Evolutionary conservation across 2,113 vertebrate species (phyloP).

Genomic region (Solenodon paradoxus): DNA sequence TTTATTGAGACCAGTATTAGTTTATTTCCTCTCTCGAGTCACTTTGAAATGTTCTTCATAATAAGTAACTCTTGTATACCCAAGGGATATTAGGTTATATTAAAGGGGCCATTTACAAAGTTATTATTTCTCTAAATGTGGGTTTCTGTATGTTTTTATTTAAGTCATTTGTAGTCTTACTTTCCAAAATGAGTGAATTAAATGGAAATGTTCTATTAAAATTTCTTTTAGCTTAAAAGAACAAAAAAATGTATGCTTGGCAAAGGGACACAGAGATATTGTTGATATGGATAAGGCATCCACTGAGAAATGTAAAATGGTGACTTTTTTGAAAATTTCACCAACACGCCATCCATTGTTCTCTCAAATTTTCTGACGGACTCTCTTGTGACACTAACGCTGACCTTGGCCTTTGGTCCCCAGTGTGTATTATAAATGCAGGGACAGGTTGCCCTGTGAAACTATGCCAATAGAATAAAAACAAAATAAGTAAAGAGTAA

Average conservation of each 20-base stretch:
- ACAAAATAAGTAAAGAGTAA: background rate
- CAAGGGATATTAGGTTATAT: slow-evolving; percentile 25
- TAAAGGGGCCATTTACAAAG: slow-evolving; percentile 28
- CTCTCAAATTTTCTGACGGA: background rate
- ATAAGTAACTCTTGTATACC: background rate
- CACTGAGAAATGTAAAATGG: background rate
- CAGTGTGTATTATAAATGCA: background rate
- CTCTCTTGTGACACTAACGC: background rate
- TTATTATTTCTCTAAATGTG: slow-evolving; percentile 23
- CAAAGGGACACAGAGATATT: background rate
- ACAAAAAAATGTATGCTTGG: background rate
- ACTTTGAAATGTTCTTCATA: slow-evolving; percentile 1
- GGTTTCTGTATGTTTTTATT: slow-evolving; percentile 38
- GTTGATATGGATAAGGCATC: background rate
- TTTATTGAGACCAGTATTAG: background rate
- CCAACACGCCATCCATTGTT: background rate
- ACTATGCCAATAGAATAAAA: background rate
- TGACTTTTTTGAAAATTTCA: background rate
- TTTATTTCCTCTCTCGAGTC: background rate
- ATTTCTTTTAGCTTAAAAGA: background rate
- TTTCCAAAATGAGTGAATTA: slow-evolving; percentile 38
- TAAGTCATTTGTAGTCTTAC: slow-evolving; percentile 41
- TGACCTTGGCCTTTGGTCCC: background rate
- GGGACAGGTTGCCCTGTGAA: background rate
- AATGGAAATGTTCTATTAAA: slow-evolving; percentile 33